phyloP scores from a whole-genome alignment of 2,113 vertebrate species.

The Pseudopodoces humilis region DNA sequence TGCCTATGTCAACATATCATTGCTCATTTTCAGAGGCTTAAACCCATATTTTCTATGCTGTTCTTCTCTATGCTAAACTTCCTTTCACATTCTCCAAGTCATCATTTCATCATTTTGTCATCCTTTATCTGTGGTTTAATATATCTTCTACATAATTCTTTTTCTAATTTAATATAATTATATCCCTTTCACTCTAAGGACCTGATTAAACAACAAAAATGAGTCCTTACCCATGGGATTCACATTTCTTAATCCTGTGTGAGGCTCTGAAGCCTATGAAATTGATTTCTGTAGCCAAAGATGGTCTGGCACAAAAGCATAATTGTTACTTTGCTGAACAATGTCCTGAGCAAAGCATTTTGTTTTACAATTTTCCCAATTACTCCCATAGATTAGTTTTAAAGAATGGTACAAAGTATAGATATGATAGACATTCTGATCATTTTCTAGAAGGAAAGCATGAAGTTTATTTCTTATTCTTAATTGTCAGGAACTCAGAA shows the following conservation, averaged over 20 bases:
- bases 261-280: slow-evolving; percentile 20
- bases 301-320: slow-evolving; percentile 20
- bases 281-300: slow-evolving; percentile 7
- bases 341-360: background rate
- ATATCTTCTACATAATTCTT: slow-evolving; percentile 30
- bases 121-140: slow-evolving; percentile 47
- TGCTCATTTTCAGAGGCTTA: slow-evolving; percentile 70
- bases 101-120: slow-evolving; percentile 60
- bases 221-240: background rate
- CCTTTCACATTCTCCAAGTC: slow-evolving; percentile 9
- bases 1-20: slow-evolving; percentile 44
- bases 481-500: background rate
- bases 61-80: slow-evolving; percentile 37
- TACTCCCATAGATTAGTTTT: background rate
- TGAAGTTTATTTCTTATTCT: background rate
- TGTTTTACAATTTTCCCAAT: background rate
- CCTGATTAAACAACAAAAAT: slow-evolving; percentile 35
- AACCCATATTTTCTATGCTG: slow-evolving; percentile 50
- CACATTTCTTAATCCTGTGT: background rate
- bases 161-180: slow-evolving; percentile 34
- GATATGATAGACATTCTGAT: background rate
- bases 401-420: background rate
- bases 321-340: slow-evolving; percentile 40
- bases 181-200: slow-evolving; percentile 33
- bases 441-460: background rate